Evolutionary conservation across 2,113 vertebrate species (phyloP).

Genomic region (Laterallus jamaicensis): DNA sequence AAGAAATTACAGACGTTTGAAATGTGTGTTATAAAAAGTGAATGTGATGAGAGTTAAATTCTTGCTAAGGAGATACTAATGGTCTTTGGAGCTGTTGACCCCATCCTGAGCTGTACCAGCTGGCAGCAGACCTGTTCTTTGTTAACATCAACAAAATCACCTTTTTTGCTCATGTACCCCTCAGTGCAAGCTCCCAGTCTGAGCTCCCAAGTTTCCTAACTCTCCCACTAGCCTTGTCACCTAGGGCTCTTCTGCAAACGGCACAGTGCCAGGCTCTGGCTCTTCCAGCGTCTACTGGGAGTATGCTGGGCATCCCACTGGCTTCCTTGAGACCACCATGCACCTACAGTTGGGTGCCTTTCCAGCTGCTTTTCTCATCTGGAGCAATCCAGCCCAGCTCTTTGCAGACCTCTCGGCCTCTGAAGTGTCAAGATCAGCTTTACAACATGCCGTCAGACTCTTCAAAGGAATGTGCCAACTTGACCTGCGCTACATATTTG

Average conservation of each 20-base stretch:
- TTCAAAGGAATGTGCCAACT: not conserved
- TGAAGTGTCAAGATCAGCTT: not conserved
- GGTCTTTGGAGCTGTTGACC: not conserved
- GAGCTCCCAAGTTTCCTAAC: not conserved
- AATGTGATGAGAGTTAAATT: not conserved
- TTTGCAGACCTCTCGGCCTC: not conserved
- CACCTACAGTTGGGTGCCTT: not conserved
- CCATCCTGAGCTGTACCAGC: not conserved
- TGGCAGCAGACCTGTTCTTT: not conserved
- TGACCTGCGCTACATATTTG: rapidly evolving
- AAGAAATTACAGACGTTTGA: not conserved
- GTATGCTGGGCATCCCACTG: rapidly evolving
- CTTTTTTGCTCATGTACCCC: not conserved
- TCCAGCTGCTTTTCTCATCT: not conserved
- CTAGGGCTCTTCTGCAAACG: not conserved
- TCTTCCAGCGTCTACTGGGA: not conserved
- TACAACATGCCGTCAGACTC: rapidly evolving
- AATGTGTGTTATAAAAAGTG: not conserved
- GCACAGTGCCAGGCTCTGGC: not conserved
- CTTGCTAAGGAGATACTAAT: not conserved
- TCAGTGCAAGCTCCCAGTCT: not conserved
- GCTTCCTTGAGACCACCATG: not conserved
- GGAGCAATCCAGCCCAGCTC: not conserved
- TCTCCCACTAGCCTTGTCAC: not conserved
- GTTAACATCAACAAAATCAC: not conserved